phyloP scores from a whole-genome alignment of 2,113 vertebrate genomes.

The Acanthochromis polyacanthus region DNA sequence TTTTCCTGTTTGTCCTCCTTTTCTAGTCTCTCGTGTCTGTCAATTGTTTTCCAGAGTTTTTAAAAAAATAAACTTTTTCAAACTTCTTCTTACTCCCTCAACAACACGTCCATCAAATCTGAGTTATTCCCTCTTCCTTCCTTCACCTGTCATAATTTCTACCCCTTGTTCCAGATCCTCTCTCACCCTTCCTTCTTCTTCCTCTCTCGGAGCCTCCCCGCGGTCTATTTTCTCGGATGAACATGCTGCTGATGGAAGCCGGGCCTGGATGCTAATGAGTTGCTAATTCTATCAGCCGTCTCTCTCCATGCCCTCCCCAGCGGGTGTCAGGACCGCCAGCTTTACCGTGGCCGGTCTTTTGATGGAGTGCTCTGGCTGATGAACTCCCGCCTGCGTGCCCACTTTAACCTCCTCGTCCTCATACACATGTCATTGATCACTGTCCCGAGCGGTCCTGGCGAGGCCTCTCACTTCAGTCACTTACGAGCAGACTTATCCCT shows the following conservation, averaged over 20 bases:
- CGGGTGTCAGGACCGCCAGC: slow-evolving; percentile 52
- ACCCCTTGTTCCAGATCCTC: not conserved
- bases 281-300: slow-evolving; percentile 76
- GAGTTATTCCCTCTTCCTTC: slow-evolving; percentile 15
- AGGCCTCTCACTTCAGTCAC: slow-evolving; percentile 26
- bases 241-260: slow-evolving; percentile 58
- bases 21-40: slow-evolving; percentile 29
- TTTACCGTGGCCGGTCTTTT: slow-evolving; percentile 58
- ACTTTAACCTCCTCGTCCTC: slow-evolving; percentile 62
- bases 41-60: slow-evolving; percentile 10
- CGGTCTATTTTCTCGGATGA: slow-evolving; percentile 57
- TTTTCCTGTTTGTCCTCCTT: slow-evolving; percentile 27
- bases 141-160: slow-evolving; percentile 17
- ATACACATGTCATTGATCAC: slow-evolving; percentile 63
- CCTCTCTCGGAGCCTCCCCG: slow-evolving; percentile 14
- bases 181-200: not conserved
- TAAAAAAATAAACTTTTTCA: not conserved
- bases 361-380: slow-evolving; percentile 67
- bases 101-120: slow-evolving; percentile 25
- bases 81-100: slow-evolving; percentile 35
- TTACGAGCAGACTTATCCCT: slow-evolving; percentile 29
- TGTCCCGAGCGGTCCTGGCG: slow-evolving; percentile 46
- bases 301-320: slow-evolving; percentile 53
- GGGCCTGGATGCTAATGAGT: slow-evolving; percentile 76
- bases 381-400: slow-evolving; percentile 57